Conservation (phyloP, 2,888 invertebrate genomes). For the Brachyptera risi region DNA sequence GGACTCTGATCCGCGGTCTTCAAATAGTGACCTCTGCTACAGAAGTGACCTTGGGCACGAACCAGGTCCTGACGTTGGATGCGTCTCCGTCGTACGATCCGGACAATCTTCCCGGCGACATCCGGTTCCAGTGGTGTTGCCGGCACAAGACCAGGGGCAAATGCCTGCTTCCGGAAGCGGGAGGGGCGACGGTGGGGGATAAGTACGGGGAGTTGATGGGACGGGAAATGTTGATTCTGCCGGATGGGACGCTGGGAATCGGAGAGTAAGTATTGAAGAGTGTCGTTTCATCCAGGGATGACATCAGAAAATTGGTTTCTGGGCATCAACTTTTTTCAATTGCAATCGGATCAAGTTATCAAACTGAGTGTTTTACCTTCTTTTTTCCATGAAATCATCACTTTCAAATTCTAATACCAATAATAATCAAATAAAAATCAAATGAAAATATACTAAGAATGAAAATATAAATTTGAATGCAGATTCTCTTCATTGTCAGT, state of each 20-base stretch:
- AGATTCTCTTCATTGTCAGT: no score
- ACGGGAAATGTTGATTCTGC: conserved; percentile 25
- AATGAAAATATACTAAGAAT: no score
- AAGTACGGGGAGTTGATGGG: conserved; percentile 18
- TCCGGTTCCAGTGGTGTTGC: conserved; percentile 30
- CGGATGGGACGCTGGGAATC: conserved; percentile 25
- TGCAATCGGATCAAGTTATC: no score
- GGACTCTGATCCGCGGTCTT: conserved; percentile 18
- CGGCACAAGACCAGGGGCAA: neutral
- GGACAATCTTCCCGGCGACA: conserved; percentile 21
- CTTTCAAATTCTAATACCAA: no score
- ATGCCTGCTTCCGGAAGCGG: conserved; percentile 23
- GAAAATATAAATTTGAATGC: no score
- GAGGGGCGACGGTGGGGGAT: conserved; percentile 12
- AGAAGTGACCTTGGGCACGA: conserved; percentile 27
- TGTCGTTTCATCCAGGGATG: no score
- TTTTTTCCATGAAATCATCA: no score
- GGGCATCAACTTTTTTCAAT: no score
- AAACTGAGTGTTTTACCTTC: no score
- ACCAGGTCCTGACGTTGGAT: conserved; percentile 27
- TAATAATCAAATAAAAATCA: no score
- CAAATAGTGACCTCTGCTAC: conserved; percentile 13
- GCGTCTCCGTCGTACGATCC: conserved; percentile 27
- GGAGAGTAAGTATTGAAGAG: conserved; percentile 26
- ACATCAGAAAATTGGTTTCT: neutral